A percentile compares a stretch with the other conserved stretches of the same genome.
Evolutionary conservation across 2,113 vertebrate species (phyloP).

Genomic region (Pelodiscus sinensis): DNA sequence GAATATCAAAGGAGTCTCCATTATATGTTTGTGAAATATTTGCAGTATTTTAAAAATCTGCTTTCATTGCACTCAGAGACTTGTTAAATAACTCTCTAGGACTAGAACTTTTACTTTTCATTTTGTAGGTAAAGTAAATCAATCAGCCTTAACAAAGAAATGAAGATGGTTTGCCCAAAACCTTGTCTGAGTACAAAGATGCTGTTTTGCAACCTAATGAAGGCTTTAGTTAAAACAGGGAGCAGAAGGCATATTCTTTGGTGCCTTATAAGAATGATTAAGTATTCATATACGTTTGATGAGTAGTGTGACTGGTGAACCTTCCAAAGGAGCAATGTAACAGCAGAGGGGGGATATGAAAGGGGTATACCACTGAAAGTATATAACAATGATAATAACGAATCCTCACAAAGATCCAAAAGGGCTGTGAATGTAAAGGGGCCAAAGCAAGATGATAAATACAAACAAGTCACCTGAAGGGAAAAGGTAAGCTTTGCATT

Average conservation of each 20-base stretch:
- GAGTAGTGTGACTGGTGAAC: constrained; percentile 36
- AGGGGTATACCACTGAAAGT: constrained; percentile 8
- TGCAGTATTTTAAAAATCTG: constrained; percentile 63
- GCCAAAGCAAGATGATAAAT: neutral
- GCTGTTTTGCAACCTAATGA: constrained; percentile 65
- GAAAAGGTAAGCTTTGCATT: neutral
- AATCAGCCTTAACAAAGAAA: constrained; percentile 72
- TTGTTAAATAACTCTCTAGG: constrained; percentile 70
- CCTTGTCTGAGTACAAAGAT: constrained; percentile 52
- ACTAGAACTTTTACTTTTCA: constrained; percentile 64
- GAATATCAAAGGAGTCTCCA: constrained; percentile 55
- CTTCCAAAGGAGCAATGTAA: constrained; percentile 5
- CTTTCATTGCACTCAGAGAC: constrained; percentile 62
- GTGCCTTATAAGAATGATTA: constrained; percentile 64
- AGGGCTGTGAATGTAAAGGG: neutral
- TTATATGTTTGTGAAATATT: constrained; percentile 71
- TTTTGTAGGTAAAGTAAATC: constrained; percentile 72
- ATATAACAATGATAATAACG: neutral
- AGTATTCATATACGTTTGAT: constrained; percentile 61
- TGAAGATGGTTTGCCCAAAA: constrained; percentile 65
- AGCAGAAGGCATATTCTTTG: constrained; percentile 11
- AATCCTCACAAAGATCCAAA: neutral
- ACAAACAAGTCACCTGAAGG: neutral
- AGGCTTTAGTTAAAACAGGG: constrained; percentile 58
- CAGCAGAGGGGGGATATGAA: neutral